Evolutionary conservation across 2,888 invertebrate genomes (phyloP), one percentile per base, ranked within the genome.

Genomic region (Mythimna vitellina): DNA sequence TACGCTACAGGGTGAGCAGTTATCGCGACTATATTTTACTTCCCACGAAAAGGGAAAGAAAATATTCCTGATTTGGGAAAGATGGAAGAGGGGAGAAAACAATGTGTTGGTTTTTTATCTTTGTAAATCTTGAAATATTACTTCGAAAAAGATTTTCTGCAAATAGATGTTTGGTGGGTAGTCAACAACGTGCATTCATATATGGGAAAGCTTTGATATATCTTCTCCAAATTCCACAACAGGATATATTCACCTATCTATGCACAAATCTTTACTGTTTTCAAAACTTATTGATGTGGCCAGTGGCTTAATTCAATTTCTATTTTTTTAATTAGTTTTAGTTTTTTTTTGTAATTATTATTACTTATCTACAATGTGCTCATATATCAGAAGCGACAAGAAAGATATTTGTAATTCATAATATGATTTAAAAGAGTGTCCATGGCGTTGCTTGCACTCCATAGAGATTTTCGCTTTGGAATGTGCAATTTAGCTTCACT

Each of bases 11-110:
- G 22, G 60, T 32, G 14, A 22, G 69, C 69, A 76, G 49, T 66
- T 80, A 76, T 70, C 69, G 64, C 54, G 58, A 46, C 69, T 38
- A 61, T 70, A 80, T 80, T 62, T 76, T 67, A 76, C 66, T 70
- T 76, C 22, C 51, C 66, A 63, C 38, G 17, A 22, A n/a, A 75
- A 57, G 51, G 56, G 62, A 57, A 73, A 65, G 51, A 29, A 72
- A 54, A 46, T 70, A 35, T 61, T 46, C 35, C 56, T 25, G 65
- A 22, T 76, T 67, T 35, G 38, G 58, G 46, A 51, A 51, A 58
- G 57, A n/a, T 32, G 22, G 35, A 25, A 25, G 35, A 35, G 49
- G n/a, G 20, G 22, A 42, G 29, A 12, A 56, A 67, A 74, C 57
- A 70, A 79, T 29, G 61, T 32, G n/a, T 38, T 46, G 29, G 22